A percentile compares a stretch with the other conserved stretches of the same genome.
phyloP scores from a whole-genome alignment of 2,888 invertebrate genomes.

The Drosophila neotestacea region DNA sequence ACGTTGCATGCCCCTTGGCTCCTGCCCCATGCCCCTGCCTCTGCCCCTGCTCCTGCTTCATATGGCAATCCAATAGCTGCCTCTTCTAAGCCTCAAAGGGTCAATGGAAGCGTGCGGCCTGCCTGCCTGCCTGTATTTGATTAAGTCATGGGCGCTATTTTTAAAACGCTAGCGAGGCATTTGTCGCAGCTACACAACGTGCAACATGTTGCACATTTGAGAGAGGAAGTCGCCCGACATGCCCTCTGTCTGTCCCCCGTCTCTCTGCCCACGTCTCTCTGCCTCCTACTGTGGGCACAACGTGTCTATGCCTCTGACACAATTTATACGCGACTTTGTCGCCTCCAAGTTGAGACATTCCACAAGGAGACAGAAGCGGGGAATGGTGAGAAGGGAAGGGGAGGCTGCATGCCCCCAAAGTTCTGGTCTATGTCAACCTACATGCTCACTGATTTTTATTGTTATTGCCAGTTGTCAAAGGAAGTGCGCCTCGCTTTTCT shows the following conservation, averaged over 20 bases:
- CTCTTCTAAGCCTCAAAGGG: conserved; percentile 53
- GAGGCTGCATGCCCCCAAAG: conserved; percentile 25
- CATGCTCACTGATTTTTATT: conserved; percentile 77
- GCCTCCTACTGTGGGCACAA: conserved; percentile 46
- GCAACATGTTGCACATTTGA: conserved; percentile 74
- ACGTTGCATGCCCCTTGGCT: too few species aligned
- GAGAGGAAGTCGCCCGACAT: conserved; percentile 55
- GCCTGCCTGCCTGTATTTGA: conserved; percentile 58
- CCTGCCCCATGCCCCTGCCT: conserved; percentile 9
- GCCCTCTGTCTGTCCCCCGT: conserved; percentile 12
- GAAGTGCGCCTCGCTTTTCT: conserved; percentile 57
- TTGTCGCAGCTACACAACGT: conserved; percentile 56
- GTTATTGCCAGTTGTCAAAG: conserved; percentile 80
- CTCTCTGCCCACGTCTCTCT: conserved; percentile 16
- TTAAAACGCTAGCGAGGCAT: conserved; percentile 68
- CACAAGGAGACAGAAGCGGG: background rate
- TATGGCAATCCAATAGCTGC: conserved; percentile 24
- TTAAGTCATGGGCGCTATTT: conserved; percentile 77
- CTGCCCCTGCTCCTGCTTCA: background rate
- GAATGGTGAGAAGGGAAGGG: background rate
- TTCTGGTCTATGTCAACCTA: conserved; percentile 62
- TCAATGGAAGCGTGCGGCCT: conserved; percentile 72
- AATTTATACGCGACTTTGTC: conserved; percentile 65
- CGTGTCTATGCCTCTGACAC: conserved; percentile 67
- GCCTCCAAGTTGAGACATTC: conserved; percentile 72